Conservation (phyloP, 30 jellyfish, hydroid and myxozoan species). For the Pelagia noctiluca region DNA sequence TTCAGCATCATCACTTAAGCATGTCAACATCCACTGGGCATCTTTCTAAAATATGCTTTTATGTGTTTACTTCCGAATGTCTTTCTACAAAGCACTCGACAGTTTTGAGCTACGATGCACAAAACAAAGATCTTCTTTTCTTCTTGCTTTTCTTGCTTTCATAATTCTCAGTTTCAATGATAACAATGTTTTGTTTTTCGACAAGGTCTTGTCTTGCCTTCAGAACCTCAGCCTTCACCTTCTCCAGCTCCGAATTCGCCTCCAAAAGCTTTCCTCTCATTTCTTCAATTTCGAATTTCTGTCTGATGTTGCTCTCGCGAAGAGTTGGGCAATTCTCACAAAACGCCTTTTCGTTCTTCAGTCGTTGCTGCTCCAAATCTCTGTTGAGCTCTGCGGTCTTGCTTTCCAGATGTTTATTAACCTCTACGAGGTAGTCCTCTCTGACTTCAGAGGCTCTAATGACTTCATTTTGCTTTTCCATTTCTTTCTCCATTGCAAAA, state of each 20-base stretch:
- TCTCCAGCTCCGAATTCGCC: neutral
- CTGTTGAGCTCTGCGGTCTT: conserved; percentile 27
- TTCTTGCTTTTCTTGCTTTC: conserved; percentile 43
- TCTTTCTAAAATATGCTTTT: too few species aligned
- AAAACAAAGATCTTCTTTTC: conserved; percentile 34
- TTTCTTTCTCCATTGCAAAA: neutral
- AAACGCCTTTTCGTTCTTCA: neutral
- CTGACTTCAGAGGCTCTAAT: conserved; percentile 40
- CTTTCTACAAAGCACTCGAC: too few species aligned
- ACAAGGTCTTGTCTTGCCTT: neutral
- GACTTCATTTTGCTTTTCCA: conserved; percentile 14
- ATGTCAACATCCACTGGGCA: too few species aligned
- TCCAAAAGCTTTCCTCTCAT: neutral
- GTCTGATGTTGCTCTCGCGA: neutral
- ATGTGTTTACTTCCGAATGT: too few species aligned
- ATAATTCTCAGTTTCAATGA: conserved; percentile 16
- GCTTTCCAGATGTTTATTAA: neutral
- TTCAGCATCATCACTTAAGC: too few species aligned
- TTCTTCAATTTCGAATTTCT: neutral
- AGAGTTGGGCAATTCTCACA: conserved; percentile 13
- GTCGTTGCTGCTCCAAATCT: neutral
- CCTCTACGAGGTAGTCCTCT: conserved; percentile 40
- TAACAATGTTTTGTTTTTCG: neutral
- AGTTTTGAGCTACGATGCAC: conserved; percentile 24
- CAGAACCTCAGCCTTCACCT: neutral